phyloP scores from a whole-genome alignment of 2,888 invertebrate genomes.

The Oligia strigilis region DNA sequence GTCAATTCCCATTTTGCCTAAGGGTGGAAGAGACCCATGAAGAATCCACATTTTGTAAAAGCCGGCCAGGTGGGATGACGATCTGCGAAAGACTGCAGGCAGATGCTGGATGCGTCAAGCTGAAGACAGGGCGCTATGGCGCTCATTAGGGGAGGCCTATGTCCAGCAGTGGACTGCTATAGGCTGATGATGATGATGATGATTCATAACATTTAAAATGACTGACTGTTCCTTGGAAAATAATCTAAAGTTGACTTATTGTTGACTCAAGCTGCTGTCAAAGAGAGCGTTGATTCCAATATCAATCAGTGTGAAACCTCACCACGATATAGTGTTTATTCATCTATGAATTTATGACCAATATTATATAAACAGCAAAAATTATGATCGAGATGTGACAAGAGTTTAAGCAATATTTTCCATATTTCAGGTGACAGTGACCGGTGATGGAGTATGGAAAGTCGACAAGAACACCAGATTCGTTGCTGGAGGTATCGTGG shows the following conservation, averaged over 20 bases:
- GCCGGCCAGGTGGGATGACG: too few relatives aligned
- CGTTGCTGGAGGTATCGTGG: constrained; percentile 71
- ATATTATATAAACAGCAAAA: background rate
- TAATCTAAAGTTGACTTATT: background rate
- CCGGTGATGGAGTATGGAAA: constrained; percentile 76
- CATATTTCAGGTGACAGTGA: constrained; percentile 68
- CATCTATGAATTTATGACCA: background rate
- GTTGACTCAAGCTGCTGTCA: background rate
- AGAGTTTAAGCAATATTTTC: background rate
- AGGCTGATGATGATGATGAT: too few relatives aligned
- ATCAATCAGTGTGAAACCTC: background rate
- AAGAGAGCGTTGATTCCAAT: background rate
- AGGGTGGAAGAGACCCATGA: background rate
- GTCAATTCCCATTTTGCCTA: background rate
- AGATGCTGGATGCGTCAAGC: too few relatives aligned
- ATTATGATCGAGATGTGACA: background rate
- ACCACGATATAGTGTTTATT: background rate
- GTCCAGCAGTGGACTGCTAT: too few relatives aligned
- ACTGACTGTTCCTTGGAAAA: background rate
- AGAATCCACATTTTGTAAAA: background rate
- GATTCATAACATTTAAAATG: background rate
- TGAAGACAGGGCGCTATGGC: too few relatives aligned
- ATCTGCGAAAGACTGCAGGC: too few relatives aligned
- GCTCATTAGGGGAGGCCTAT: too few relatives aligned
- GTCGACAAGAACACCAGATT: constrained; percentile 72